Percentiles rank a stretch among this genome's conserved stretches.
Conservation (phyloP, 2,888 invertebrate genomes). For the Acrobeloides nanus region DNA sequence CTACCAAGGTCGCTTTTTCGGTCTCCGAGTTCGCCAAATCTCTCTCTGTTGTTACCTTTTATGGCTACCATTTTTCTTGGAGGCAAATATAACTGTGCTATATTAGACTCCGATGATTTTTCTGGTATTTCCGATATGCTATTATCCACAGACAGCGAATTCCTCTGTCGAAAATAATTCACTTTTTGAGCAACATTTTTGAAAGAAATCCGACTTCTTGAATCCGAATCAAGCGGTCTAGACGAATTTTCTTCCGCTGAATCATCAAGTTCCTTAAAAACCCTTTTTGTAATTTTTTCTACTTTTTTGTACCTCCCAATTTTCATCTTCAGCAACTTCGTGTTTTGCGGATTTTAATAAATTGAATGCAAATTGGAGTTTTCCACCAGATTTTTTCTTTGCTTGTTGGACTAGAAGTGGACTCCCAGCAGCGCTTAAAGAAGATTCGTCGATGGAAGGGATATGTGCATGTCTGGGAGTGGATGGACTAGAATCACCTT, state of each 20-base stretch:
- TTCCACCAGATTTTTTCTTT: constrained; percentile 56
- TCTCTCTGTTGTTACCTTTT: no score
- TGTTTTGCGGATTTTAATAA: constrained; percentile 24
- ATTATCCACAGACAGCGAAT: constrained; percentile 22
- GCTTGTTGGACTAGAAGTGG: constrained; percentile 25
- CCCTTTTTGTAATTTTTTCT: no score
- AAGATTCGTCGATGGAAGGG: constrained; percentile 37
- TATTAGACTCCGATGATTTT: no score
- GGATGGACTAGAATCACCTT: constrained; percentile 47
- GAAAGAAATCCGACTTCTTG: constrained; percentile 23
- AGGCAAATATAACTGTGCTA: constrained; percentile 17
- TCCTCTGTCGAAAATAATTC: constrained; percentile 18
- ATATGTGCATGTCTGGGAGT: constrained; percentile 46
- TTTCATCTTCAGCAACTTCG: constrained; percentile 54
- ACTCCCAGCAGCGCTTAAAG: constrained; percentile 21
- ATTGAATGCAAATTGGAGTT: constrained; percentile 54
- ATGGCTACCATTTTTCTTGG: constrained; percentile 14
- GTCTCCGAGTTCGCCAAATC: no score
- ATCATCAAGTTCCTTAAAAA: no score
- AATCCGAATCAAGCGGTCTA: no score
- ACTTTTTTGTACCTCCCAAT: constrained; percentile 50
- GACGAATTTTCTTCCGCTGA: no score
- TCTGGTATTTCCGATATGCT: constrained; percentile 2
- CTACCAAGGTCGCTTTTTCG: no score
- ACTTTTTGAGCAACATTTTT: constrained; percentile 16